Percentiles rank a stretch among this genome's conserved stretches.
Conservation (phyloP, 23 tunicate genomes). For the Trididemnum clinides region DNA sequence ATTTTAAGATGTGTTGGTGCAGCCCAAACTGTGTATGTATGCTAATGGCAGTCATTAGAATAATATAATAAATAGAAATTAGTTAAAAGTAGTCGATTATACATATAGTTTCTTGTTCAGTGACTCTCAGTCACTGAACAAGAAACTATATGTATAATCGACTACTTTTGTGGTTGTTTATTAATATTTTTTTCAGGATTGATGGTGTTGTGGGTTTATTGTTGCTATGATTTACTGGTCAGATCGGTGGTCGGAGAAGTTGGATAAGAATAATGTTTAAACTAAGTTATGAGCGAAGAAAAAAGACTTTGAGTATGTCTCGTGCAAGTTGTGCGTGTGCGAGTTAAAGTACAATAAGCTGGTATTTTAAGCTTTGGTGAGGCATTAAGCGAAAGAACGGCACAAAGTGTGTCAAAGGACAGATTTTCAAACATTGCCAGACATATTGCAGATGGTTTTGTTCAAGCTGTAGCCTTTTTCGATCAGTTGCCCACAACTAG, state of each 20-base stretch:
- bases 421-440: neutral
- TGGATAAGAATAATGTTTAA: neutral
- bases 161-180: no score
- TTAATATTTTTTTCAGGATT: no score
- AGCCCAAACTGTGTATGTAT: no score
- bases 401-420: neutral
- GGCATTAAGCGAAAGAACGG: neutral
- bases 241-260: neutral
- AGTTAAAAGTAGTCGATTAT: no score
- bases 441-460: neutral
- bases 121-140: no score
- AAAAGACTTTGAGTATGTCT: neutral
- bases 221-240: neutral
- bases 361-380: neutral
- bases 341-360: neutral
- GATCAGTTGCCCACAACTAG: neutral
- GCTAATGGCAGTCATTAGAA: no score
- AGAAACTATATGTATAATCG: no score
- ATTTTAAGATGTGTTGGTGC: no score
- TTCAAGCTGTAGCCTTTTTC: neutral
- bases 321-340: neutral
- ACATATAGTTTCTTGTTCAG: no score
- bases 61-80: no score
- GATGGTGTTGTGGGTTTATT: no score
- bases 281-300: neutral